Evolutionary conservation across 2,888 invertebrate genomes (phyloP), one percentile per base, ranked within the genome.

Genomic region (Barypeithes pellucidus): DNA sequence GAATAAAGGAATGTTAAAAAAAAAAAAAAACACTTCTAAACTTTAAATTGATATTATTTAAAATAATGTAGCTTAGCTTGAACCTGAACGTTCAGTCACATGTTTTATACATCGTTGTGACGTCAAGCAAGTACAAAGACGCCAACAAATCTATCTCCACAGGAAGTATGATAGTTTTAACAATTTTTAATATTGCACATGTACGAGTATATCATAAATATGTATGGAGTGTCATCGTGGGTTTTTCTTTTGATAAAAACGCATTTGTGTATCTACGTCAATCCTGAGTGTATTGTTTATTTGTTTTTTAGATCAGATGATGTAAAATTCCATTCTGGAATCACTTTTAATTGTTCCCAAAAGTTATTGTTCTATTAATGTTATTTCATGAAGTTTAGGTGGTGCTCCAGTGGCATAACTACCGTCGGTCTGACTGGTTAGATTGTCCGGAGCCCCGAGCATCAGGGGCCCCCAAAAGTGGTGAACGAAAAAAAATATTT

Each of bases 81-180:
- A 39, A 39, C 7, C 29, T 29, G 5, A n/a, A 29, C n/a, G 4
- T 20, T 47, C 20, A 47, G 47, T 47, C 47, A 47, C 47, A 22
- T 11, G 7, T 14, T 52, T 52, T 7, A 12, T 11, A 24, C n/a
- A 52, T 29, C 18, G 14, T 9, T 24, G 11, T 52, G 52, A 52
- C 29, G 52, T 52, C 24, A 52, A 29, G 14, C 52, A 52, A 52
- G n/a, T 14, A n/a, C 29, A 52, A 52, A 52, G 20, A 12, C 39
- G 9, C 16, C 16, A 4, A 43, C 14, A 7, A 29, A 52, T n/a
- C 4, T 52, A 52, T 52, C 52, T 29, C 14, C 12, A 52, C 14
- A 52, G 14, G 14, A 52, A 52, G 52, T 29, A 8, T 24, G 29
- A 47, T 47, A 20, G 47, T 47, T 47, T 47, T 20, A 11, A 47